Evolutionary conservation across 2,888 invertebrate genomes (phyloP).

Genomic region (Parasteatoda lunata): DNA sequence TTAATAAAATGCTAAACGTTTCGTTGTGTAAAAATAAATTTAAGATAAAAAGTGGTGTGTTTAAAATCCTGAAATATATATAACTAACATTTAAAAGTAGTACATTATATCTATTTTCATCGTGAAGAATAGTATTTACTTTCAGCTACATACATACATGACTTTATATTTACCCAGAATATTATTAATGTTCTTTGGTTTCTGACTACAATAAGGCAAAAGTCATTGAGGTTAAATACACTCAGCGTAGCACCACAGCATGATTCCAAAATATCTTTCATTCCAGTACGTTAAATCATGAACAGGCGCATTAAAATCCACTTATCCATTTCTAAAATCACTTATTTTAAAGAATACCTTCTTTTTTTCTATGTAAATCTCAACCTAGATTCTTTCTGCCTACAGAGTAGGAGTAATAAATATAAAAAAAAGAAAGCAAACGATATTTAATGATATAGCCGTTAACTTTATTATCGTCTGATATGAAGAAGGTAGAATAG

Average conservation of each 20-base stretch:
- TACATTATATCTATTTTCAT: too few species aligned
- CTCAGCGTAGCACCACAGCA: neutral
- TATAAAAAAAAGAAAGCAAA: neutral
- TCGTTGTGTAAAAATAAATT: too few species aligned
- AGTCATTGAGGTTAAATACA: neutral
- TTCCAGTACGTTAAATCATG: neutral
- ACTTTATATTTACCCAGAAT: too few species aligned
- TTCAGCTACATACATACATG: too few species aligned
- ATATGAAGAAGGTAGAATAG: neutral
- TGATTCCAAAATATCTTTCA: neutral
- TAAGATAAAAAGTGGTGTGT: too few species aligned
- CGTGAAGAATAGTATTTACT: too few species aligned
- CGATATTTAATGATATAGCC: neutral
- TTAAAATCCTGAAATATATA: too few species aligned
- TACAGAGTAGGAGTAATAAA: neutral
- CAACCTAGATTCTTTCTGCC: neutral
- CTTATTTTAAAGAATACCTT: neutral
- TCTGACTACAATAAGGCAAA: neutral
- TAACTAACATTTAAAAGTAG: too few species aligned
- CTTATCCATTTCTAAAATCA: neutral
- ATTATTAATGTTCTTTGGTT: too few species aligned
- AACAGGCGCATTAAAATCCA: neutral
- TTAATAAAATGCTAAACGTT: too few species aligned
- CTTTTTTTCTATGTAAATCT: neutral
- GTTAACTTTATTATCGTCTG: neutral